Base-by-base conservation (phyloP, 2,888 invertebrate genomes). In the Seira ritae region DNA sequence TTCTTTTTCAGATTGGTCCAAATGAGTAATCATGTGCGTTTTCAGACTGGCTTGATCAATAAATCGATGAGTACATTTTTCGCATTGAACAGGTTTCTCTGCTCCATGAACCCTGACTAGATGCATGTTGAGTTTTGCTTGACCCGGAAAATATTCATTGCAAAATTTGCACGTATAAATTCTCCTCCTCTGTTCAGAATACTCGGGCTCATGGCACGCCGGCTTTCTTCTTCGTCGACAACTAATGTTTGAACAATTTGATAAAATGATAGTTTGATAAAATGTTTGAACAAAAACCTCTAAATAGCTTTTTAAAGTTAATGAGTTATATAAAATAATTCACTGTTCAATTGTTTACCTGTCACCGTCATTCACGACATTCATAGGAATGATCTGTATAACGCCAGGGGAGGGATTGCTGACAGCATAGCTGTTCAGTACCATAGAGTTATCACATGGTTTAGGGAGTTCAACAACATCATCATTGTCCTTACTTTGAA, bases 351-450 rank as follows among this genome's bases (percentile, higher is more conserved):
- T 12, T n/a, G 3, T 2, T 65, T 22, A 22, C 65, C 65, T 65
- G 1, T 10, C 19, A 60, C 8, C 20, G 8, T 17, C 2, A 67
- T 24, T 24, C 10, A 24, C 3, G 19, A 65, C 23, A 19, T n/a
- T 31, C 37, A 69, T 37, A 37, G 80, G 73, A 62, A 80, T 73
- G 31, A 80, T 80, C 31, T 80, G 80, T 20, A 80, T 80, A 0
- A 80, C 69, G 3, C 80, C 80, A 3, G 73, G 73, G 22, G 73
- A 22, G 1, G 74, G 74, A 10, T 69, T 62, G 15, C 46, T 55
- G 0, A 80, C 80, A 0, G 68, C 73, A 19, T 80, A 80, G 24
- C 65, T 70, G 17, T 72, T 12, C 12, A 74, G 6, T 12, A 15
- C 6, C 12, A 8, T 50, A n/a, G 50, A 50, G 12, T 15, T 15